These are phyloP conservation scores for Agrochola lota DNA, from an alignment of 2,888 invertebrate species.

Conservation along the genomic window DNA sequence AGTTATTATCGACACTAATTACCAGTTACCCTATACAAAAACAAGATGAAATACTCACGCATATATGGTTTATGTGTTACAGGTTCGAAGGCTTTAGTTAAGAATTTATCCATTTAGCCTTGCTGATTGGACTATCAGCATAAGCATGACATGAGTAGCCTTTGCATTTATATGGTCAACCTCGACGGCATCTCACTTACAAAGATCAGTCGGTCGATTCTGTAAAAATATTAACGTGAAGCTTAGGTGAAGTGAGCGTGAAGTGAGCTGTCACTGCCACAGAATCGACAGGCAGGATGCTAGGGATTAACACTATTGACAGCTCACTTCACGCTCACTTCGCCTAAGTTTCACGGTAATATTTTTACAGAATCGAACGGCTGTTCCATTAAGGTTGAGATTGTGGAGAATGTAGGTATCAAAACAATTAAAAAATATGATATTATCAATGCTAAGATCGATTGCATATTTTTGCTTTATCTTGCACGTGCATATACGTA, in stretches of 20 bases:
- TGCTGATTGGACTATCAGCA: neutral
- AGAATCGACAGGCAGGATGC: no score
- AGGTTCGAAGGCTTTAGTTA: neutral
- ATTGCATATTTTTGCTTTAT: neutral
- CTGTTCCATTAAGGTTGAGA: neutral
- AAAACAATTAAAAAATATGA: neutral
- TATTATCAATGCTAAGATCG: neutral
- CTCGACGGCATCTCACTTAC: neutral
- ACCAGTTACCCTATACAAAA: neutral
- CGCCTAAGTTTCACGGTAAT: no score
- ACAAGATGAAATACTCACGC: neutral
- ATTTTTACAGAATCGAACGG: no score
- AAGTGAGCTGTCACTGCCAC: no score
- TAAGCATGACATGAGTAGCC: neutral
- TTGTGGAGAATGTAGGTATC: neutral
- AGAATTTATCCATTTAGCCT: neutral
- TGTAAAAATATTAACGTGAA: no score
- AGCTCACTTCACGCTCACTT: no score
- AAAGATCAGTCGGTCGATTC: no score
- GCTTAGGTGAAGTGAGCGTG: no score
- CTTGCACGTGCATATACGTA: neutral
- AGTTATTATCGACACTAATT: no score
- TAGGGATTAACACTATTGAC: no score
- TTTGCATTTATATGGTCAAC: neutral
- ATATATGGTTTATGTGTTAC: neutral